Base-by-base conservation (phyloP, 2,888 invertebrate species). In the Thereva unica region DNA sequence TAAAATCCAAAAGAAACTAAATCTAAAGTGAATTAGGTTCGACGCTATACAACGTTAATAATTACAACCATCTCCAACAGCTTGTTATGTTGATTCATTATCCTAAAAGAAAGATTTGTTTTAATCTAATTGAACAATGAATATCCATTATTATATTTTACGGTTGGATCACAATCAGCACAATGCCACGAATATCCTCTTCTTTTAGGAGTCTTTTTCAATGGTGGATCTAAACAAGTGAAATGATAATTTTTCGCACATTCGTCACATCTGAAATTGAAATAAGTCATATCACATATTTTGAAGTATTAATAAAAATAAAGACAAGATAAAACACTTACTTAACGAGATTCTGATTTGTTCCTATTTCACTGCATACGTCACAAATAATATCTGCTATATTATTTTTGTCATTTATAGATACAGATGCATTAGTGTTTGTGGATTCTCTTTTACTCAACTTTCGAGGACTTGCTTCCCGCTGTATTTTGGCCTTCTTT, bases 171-270 rank as follows among this genome's bases (percentile, higher is more conserved):
- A 84, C 96, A 96, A 79, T 94, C 93, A 59, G 93, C 94, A 82
- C 96, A 96, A 80, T 93, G 94, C 96, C 96, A 96, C 9, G 93
- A 93, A 78, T 95, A 96, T 41, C 96, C 95, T 64, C 95, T 87
- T 75, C 91, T 89, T 84, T 96, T 96, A 1, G 96, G 96, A 68
- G 94, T 91, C 80, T 95, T 95, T 81, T 93, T 95, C 9, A 95
- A 85, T 9, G 97, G 97, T 57, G 97, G 97, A 80, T 95, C 93
- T 75, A 97, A 84, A 80, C 97, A 97, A 69, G 88, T 88, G 79
- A 96, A 95, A 82, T 97, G 97, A 82, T 93, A 97, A 74, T 90
- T 88, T 77, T 92, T 90, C 76, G 85, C 85, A 80, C 97, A 97
- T 78, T 93, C 93, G 82, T 96, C 95, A 80, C 96, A 96, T 78